These are phyloP conservation scores for Ischnus inquisitorius DNA, from an alignment of 2,888 invertebrate species.

Conservation along the genomic window DNA sequence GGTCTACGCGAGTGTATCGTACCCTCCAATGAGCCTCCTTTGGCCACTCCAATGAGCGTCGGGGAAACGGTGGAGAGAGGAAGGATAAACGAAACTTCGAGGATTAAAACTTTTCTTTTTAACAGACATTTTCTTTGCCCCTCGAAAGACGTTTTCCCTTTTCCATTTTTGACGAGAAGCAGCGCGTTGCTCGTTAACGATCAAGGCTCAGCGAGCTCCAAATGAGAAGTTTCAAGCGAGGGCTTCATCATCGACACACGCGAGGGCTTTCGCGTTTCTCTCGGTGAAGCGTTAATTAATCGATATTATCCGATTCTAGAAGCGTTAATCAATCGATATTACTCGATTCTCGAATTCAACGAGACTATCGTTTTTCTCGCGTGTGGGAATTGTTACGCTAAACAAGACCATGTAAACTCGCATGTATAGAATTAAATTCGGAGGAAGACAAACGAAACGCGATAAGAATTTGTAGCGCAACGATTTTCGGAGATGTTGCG, in stretches of 20 bases:
- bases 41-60: not conserved
- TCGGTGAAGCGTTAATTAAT: constrained; percentile 44
- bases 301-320: constrained; percentile 45
- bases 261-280: not conserved
- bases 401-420: constrained; percentile 18
- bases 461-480: not conserved
- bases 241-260: too few species aligned
- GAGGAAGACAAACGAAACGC: not conserved
- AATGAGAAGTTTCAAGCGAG: constrained; percentile 31
- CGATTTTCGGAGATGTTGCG: constrained; percentile 38
- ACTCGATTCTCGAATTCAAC: constrained; percentile 30
- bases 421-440: too few species aligned
- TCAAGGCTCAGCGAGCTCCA: constrained; percentile 33
- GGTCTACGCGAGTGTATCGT: not conserved
- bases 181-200: constrained; percentile 29
- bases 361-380: constrained; percentile 2
- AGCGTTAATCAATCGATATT: constrained; percentile 55
- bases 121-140: constrained; percentile 30
- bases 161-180: constrained; percentile 46
- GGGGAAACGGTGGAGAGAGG: not conserved
- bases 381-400: constrained; percentile 9
- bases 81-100: constrained; percentile 32
- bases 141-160: constrained; percentile 1
- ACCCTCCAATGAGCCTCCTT: too few species aligned
- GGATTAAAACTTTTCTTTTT: constrained; percentile 55